phyloP scores from a whole-genome alignment of 2,113 vertebrate genomes.

The Marmota monax region DNA sequence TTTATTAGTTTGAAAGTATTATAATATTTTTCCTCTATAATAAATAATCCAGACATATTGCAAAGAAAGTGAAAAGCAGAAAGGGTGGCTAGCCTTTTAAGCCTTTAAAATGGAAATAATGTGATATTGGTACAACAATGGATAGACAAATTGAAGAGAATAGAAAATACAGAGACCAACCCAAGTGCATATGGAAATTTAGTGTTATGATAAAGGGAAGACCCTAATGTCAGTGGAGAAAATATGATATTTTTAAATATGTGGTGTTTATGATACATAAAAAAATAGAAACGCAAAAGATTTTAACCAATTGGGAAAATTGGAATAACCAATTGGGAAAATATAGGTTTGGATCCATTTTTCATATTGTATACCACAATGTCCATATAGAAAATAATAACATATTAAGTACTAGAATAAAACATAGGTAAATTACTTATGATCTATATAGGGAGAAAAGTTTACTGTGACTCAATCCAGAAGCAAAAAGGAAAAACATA shows the following conservation, averaged over 20 bases:
- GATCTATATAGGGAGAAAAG: background rate
- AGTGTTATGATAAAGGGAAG: constrained; percentile 3
- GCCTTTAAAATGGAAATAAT: background rate
- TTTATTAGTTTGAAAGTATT: constrained; percentile 25
- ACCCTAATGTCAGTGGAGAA: background rate
- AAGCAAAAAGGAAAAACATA: background rate
- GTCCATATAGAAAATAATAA: background rate
- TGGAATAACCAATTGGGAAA: background rate
- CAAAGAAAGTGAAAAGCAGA: background rate
- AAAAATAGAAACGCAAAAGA: too few species aligned
- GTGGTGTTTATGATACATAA: background rate
- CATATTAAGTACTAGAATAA: background rate
- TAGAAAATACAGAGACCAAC: background rate
- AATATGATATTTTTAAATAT: background rate
- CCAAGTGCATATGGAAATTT: background rate
- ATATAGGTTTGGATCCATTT: background rate
- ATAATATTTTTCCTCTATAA: background rate
- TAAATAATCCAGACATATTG: background rate
- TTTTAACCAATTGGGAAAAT: too few species aligned
- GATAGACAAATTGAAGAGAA: background rate
- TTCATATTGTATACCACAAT: background rate
- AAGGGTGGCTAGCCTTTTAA: background rate
- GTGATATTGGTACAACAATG: background rate
- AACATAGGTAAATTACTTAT: constrained; percentile 2
- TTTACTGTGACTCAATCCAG: background rate